Base-by-base conservation (phyloP, 2,797 vertebrate genomes). In the Remorina albescens region DNA sequence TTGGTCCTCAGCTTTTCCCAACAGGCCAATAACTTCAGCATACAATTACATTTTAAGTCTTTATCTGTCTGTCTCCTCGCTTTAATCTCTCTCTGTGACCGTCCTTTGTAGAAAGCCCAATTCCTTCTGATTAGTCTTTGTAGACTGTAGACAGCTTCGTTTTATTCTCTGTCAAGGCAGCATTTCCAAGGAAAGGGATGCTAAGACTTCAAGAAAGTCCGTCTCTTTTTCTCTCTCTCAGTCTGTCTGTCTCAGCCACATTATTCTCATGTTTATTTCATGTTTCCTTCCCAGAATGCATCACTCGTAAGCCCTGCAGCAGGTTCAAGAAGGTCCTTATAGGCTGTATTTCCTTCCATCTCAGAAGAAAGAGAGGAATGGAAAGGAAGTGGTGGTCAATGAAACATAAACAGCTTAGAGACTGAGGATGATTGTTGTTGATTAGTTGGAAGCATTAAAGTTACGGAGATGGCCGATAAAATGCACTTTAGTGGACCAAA, bases 231-330 rank as follows among this genome's bases (percentile, higher is more conserved):
- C 51, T 59, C 36, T 23, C 46, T 39, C 47, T 21, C 28, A 28
- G 46, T 55, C 32, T 73, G 70, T 49, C 26, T 50, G 15, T 74
- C 53, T 71, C 64, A 46, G 70, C 53, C 66, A 81, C 47, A 78
- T 88, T 83, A 86, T 82, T 86, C 75, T 84, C 79, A 91, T 90
- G 86, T 91, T 92, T 90, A 91, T 91, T 93, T 93, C 79, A 91
- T 91, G 89, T 86, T 75, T 72, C 68, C 67, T 67, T 82, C 76
- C 81, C 76, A 74, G 67, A 72, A 88, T 84, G 84, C 83, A 85
- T 81, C 74, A 86, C 76, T 90, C 60, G 76, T 75, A 76, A 64
- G 71, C 78, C 81, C 78, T 58, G 74, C 74, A 76, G 81, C 83
- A 86, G 72, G 69, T 84, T 72, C 85, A 41, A 60, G 70, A 65